A percentile compares a stretch with the other conserved stretches of the same genome.
Evolutionary conservation across 2,797 vertebrate genomes (phyloP).

Genomic region (Tauraco hartlaubi): DNA sequence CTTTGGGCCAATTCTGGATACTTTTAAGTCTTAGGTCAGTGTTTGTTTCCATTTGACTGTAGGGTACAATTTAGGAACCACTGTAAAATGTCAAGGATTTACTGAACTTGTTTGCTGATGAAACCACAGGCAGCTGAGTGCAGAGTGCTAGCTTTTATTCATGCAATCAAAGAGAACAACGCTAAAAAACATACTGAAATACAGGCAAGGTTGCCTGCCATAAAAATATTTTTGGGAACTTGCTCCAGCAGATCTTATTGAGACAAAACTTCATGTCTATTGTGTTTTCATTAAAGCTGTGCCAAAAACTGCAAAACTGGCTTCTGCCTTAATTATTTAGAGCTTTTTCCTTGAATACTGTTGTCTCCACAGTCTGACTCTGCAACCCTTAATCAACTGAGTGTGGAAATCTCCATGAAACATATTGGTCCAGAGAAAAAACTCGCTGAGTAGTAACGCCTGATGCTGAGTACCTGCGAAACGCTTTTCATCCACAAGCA

Average conservation of each 20-base stretch:
- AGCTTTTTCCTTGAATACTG: background rate
- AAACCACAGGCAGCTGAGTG: conserved; percentile 55
- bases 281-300: background rate
- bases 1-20: conserved; percentile 53
- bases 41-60: conserved; percentile 56
- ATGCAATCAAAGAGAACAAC: conserved; percentile 56
- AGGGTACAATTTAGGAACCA: conserved; percentile 62
- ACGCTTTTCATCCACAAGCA: background rate
- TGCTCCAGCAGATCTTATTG: background rate
- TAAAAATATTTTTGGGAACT: conserved; percentile 42
- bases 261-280: background rate
- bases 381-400: background rate
- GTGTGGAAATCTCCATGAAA: background rate
- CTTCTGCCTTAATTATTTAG: background rate
- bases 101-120: conserved; percentile 58
- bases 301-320: background rate
- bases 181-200: conserved; percentile 33
- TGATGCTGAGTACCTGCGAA: background rate
- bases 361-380: background rate
- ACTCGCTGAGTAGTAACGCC: background rate
- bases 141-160: conserved; percentile 55
- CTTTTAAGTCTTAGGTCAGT: conserved; percentile 53
- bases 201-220: conserved; percentile 26
- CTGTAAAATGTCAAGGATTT: conserved; percentile 62
- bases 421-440: background rate